A percentile compares a stretch with the other conserved stretches of the same genome.
Conservation (phyloP, 2,797 vertebrate genomes). For the Phalanger gymnotis region DNA sequence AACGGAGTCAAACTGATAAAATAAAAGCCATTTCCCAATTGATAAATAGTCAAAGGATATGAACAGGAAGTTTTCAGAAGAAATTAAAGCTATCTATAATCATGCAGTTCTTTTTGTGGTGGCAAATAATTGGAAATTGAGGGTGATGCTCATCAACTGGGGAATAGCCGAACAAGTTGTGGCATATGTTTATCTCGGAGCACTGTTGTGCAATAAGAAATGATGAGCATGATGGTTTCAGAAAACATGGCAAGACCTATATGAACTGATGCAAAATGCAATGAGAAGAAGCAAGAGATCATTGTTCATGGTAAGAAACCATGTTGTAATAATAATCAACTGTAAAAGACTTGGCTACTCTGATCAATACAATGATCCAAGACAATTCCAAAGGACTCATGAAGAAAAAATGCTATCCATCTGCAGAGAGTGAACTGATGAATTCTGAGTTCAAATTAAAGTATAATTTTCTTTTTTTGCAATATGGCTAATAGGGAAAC, state of each 20-base stretch:
- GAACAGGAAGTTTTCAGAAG: background rate
- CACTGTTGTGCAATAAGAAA: background rate
- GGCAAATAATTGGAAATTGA: background rate
- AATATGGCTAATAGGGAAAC: background rate
- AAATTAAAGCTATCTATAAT: background rate
- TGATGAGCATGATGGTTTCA: background rate
- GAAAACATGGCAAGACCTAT: background rate
- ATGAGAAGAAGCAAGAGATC: background rate
- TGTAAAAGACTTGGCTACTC: background rate
- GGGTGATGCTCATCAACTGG: background rate
- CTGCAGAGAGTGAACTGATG: background rate
- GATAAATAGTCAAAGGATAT: background rate
- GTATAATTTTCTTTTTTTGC: background rate
- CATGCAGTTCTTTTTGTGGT: background rate
- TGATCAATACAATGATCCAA: background rate
- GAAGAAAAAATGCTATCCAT: background rate
- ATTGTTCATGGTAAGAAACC: background rate
- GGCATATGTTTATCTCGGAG: background rate
- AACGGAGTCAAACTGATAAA: background rate
- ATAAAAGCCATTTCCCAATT: background rate
- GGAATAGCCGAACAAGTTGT: background rate
- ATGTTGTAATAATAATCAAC: background rate
- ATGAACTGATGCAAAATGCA: background rate
- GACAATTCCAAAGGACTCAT: background rate
- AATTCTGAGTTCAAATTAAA: background rate